phyloP scores from a whole-genome alignment of 2,888 invertebrate species.

The Liposcelis brunnea region DNA sequence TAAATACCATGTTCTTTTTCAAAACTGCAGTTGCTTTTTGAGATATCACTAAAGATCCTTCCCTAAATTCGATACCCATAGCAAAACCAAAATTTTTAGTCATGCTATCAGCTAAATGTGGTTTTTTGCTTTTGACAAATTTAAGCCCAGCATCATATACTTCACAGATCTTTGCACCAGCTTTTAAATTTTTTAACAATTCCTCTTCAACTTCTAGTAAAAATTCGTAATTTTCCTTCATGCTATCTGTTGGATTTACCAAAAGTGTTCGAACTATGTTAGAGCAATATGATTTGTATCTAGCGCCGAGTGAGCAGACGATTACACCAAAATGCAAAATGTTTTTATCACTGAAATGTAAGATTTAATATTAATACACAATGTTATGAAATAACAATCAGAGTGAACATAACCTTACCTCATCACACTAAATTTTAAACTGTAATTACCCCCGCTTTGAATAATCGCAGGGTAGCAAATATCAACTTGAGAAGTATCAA shows the following conservation, averaged over 20 bases:
- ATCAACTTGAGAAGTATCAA: slow-evolving; percentile 78
- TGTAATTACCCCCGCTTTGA: slow-evolving; percentile 96
- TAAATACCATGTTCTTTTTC: slow-evolving; percentile 92
- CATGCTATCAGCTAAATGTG: slow-evolving; percentile 68
- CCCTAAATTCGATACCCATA: slow-evolving; percentile 96
- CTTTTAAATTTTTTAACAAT: slow-evolving; percentile 63
- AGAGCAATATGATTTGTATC: slow-evolving; percentile 96
- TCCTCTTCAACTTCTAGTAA: slow-evolving; percentile 79
- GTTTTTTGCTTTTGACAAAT: slow-evolving; percentile 72
- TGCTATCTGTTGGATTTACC: slow-evolving; percentile 69
- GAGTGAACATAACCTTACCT: slow-evolving; percentile 27
- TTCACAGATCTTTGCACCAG: slow-evolving; percentile 65
- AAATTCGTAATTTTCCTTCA: slow-evolving; percentile 78
- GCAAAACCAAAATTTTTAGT: slow-evolving; percentile 92
- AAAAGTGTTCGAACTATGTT: slow-evolving; percentile 92
- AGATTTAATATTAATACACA: slow-evolving; percentile 2
- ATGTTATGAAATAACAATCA: too few species aligned
- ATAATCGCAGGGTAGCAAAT: slow-evolving; percentile 98
- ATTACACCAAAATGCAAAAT: slow-evolving; percentile 90
- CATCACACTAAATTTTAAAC: slow-evolving; percentile 85
- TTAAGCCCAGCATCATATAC: slow-evolving; percentile 72
- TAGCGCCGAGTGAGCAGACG: slow-evolving; percentile 81
- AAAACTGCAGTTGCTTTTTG: slow-evolving; percentile 67
- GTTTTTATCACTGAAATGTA: slow-evolving; percentile 67
- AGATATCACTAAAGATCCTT: slow-evolving; percentile 80